Conservation (phyloP, 2,797 vertebrate genomes). For the Cygnus olor region DNA sequence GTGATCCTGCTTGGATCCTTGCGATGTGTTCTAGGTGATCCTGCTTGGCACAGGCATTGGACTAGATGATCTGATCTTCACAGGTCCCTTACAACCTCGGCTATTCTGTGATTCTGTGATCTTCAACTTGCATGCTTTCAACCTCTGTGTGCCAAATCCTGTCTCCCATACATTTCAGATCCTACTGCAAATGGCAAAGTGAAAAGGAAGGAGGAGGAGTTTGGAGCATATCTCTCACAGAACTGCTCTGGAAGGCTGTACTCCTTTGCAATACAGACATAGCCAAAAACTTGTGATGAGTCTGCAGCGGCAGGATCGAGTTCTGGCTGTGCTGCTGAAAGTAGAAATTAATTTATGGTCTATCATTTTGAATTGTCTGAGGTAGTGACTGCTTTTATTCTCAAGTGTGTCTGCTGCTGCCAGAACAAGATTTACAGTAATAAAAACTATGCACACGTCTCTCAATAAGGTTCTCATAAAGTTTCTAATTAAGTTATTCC, state of each 20-base stretch:
- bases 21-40: no score
- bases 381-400: background rate
- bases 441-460: background rate
- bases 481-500: background rate
- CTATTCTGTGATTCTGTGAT: no score
- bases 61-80: no score
- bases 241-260: background rate
- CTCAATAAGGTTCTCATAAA: constrained; percentile 1
- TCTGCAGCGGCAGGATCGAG: background rate
- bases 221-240: background rate
- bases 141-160: background rate
- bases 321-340: background rate
- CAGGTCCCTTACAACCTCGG: no score
- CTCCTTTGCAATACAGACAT: background rate
- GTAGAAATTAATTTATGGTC: constrained; percentile 16
- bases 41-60: no score
- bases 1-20: no score
- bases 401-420: background rate
- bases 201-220: background rate
- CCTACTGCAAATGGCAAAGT: background rate
- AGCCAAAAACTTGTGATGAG: background rate
- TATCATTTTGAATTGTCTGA: background rate
- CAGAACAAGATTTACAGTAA: background rate
- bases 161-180: background rate
- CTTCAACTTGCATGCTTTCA: background rate